phyloP scores from a whole-genome alignment of 2,797 vertebrate species.

The Halcyon smyrnensis region DNA sequence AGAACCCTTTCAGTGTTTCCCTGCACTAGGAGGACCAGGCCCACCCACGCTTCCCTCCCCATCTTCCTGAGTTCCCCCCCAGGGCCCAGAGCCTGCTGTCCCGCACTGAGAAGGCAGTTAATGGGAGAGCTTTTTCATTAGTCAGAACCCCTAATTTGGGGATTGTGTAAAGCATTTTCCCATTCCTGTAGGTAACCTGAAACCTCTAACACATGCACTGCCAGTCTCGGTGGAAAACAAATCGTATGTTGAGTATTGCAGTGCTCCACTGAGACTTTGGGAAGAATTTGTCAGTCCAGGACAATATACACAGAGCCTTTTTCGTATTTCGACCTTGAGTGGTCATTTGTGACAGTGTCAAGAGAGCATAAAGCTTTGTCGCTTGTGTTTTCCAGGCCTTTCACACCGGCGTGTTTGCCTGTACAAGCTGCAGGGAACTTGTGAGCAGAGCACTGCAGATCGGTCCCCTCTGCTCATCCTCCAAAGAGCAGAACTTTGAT shows the following conservation, averaged over 20 bases:
- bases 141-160: background rate
- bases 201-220: background rate
- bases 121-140: background rate
- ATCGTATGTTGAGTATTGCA: background rate
- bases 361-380: background rate
- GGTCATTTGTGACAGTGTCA: background rate
- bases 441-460: background rate
- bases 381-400: background rate
- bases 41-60: fast-evolving
- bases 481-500: background rate
- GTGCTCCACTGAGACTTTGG: background rate
- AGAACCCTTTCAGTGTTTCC: background rate
- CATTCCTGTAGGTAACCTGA: background rate
- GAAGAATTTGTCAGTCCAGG: background rate
- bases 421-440: fast-evolving
- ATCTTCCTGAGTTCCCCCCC: background rate
- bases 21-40: background rate
- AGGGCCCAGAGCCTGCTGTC: background rate
- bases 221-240: background rate
- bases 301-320: background rate
- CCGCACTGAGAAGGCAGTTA: background rate
- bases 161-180: background rate
- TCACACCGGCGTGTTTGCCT: fast-evolving
- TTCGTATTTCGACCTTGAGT: background rate
- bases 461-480: fast-evolving